Evolutionary conservation across 2,113 vertebrate species (phyloP), one percentile per base, ranked within the genome.

Genomic region (Telmatochromis brachygnathus): DNA sequence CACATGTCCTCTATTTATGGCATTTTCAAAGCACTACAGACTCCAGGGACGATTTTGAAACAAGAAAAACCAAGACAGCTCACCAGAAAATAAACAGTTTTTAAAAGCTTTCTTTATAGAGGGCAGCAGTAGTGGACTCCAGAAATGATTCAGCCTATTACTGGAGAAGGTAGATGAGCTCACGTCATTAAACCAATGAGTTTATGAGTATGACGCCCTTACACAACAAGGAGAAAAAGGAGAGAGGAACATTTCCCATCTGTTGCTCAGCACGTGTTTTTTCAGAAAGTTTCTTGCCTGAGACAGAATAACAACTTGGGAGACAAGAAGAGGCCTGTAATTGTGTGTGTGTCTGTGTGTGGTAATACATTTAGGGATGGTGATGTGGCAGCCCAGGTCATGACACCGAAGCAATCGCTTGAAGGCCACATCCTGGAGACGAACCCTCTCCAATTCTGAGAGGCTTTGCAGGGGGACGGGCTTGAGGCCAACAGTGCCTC

Each of bases 401-500:
- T 96, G 97, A 96, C 98, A 98, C 95, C 97, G 97, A 89, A 98
- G 97, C 91, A 99, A 91, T 90, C 98, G 97, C 95, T 96, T 97
- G 95, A 97, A 98, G 92, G 98, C 98, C 92, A 99, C 99, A 90
- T 99, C 98, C 96, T 98, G 98, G 30, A 99, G 97, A n/a, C 97
- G 96, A 86, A 97, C 97, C 51, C 99, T 95, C 94, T 99, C 99
- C 96, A 99, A 93, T 95, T 99, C 98, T 0, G 98, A 99, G 88
- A 99, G 97, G 92, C 98, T 99, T 89, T 99, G 98, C 85, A 99
- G 97, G 13, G 97, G 97, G 88, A 99, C 97, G 6, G 98, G 97
- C 96, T 98, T 97, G 93, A 99, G 97, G 86, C 96, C 96, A 87
- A 99, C 97, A 0, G 95, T 97, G 89, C 96, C 97, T 89, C 97